These are phyloP conservation scores for Scylla paramamosain DNA, from an alignment of 1,140 invertebrate species.

Conservation along the genomic window DNA sequence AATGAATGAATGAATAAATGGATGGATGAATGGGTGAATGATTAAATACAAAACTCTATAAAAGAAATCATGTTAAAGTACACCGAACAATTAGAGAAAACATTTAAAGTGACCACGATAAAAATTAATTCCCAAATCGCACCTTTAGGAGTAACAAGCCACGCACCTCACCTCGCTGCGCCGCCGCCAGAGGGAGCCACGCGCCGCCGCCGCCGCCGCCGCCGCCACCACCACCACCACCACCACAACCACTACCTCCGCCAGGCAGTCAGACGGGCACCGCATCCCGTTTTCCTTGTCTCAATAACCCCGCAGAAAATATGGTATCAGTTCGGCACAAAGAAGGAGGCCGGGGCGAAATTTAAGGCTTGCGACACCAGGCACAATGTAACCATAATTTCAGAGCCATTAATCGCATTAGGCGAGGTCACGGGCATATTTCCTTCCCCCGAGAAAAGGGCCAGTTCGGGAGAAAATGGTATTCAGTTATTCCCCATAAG, in stretches of 20 bases:
- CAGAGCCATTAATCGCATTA: conserved; percentile 72
- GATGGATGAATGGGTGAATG: too few relatives aligned
- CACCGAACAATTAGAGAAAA: too few relatives aligned
- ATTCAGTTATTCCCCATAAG: conserved; percentile 71
- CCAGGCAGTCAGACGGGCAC: neutral
- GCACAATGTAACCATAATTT: conserved; percentile 72
- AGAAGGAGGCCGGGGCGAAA: conserved; percentile 36
- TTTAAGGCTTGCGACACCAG: conserved; percentile 62
- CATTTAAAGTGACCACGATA: too few relatives aligned
- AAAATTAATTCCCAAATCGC: too few relatives aligned
- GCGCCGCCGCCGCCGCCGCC: neutral
- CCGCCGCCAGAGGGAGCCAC: too few relatives aligned
- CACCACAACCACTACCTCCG: neutral
- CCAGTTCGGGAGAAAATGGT: conserved; percentile 41
- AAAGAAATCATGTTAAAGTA: too few relatives aligned
- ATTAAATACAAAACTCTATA: too few relatives aligned
- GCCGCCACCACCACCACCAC: neutral
- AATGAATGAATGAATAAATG: too few relatives aligned
- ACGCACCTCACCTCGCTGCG: too few relatives aligned
- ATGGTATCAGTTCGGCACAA: conserved; percentile 69
- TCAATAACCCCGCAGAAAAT: conserved; percentile 62
- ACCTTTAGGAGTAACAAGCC: too few relatives aligned
- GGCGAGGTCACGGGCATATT: conserved; percentile 65
- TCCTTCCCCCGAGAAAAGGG: conserved; percentile 29
- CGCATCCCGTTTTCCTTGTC: conserved; percentile 27